Conservation (phyloP, 2,888 invertebrate genomes). For the Scrobipalpa atriplicella region DNA sequence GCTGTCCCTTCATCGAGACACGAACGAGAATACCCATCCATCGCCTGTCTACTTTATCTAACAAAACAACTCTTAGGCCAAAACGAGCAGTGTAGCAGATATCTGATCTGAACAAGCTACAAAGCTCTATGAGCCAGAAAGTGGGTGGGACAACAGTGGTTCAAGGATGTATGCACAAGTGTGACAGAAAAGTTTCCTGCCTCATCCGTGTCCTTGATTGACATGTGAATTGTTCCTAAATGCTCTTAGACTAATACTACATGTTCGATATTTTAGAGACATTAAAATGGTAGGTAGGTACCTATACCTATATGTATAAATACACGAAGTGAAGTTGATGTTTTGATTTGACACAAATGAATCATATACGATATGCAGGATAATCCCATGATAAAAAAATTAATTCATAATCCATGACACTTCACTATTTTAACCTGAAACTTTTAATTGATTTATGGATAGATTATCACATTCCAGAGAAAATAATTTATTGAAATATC, state of each 20-base stretch:
- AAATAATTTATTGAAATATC: no score
- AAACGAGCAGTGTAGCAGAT: not conserved
- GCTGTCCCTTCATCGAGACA: not conserved
- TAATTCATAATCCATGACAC: no score
- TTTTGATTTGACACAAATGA: no score
- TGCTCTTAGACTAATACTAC: not conserved
- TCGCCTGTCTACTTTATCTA: not conserved
- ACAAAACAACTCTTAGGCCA: not conserved
- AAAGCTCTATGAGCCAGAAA: not conserved
- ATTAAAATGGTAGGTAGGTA: not conserved
- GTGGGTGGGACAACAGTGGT: not conserved
- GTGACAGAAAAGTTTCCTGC: conserved; percentile 34
- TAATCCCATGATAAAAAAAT: no score
- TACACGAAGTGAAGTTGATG: no score
- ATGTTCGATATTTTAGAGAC: no score
- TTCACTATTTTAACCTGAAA: no score
- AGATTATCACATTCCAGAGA: no score
- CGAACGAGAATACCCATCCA: not conserved
- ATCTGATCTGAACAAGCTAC: not conserved
- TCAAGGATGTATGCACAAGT: conserved; percentile 40
- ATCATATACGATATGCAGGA: no score
- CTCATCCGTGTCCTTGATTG: conserved; percentile 2
- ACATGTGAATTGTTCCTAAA: conserved; percentile 6
- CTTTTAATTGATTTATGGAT: no score
- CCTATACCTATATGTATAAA: no score